phyloP scores from a whole-genome alignment of 2,888 invertebrate genomes.

The Drepanosiphum platanoidis region DNA sequence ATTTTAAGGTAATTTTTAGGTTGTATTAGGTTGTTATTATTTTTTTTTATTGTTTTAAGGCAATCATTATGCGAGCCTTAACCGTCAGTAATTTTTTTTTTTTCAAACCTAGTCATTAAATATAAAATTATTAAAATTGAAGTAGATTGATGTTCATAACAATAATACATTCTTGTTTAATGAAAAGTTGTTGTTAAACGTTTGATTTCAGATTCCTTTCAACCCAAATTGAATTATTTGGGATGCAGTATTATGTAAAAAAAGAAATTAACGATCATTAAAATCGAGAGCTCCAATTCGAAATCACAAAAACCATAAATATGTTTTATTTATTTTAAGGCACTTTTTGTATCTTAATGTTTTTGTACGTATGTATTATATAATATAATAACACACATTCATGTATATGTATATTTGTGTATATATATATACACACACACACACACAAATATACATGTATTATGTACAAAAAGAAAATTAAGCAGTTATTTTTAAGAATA shows the following conservation, averaged over 20 bases:
- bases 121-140: background rate
- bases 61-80: too few relatives aligned
- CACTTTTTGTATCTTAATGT: background rate
- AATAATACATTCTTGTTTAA: background rate
- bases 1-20: too few relatives aligned
- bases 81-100: background rate
- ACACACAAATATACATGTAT: too few relatives aligned
- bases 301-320: slow-evolving; percentile 42
- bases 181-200: background rate
- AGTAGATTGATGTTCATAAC: background rate
- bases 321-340: slow-evolving; percentile 23
- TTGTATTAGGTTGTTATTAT: background rate
- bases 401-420: too few relatives aligned
- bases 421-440: too few relatives aligned
- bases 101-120: background rate
- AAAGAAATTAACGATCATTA: background rate
- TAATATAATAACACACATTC: too few relatives aligned
- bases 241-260: slow-evolving; percentile 48
- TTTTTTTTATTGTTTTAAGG: too few relatives aligned
- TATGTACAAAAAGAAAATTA: too few relatives aligned
- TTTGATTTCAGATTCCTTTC: slow-evolving; percentile 47
- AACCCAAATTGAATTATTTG: slow-evolving; percentile 42
- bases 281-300: slow-evolving; percentile 26
- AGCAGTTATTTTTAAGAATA: too few relatives aligned
- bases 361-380: background rate